Evolutionary conservation across 1,140 invertebrate genomes (phyloP), one percentile per base, ranked within the genome.

Genomic region (Camponotus vicinus): DNA sequence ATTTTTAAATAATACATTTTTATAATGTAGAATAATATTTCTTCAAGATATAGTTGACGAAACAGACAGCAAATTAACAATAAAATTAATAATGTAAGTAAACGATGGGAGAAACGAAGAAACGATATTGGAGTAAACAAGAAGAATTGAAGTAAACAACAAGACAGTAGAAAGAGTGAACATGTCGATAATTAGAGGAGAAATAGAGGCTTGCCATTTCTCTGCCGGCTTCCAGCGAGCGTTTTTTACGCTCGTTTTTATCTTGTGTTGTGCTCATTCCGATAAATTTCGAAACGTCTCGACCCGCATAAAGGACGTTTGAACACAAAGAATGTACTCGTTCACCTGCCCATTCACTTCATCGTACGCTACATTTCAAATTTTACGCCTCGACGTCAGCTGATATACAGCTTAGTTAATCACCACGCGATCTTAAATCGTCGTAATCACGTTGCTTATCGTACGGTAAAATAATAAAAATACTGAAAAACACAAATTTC

Each of bases 191-290:
- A 71, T 15, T 9, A 79, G 49, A 64, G 64, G 11, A 27, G 40
- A 55, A 15, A 18, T 9, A 27, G 15, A 64, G 21, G 34, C 88
- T 75, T 89, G 91, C 93, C 90, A 94, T 91, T 89, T 93, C 92
- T 70, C 86, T 92, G 32, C 92, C 89, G 59, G 91, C 73, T 40
- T 94, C 92, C 87, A 92, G 86, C 27, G 93, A 89, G 66, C 88
- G 89, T 88, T 88, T 88, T 71, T 86, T 91, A 32, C 87, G 87
- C 76, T 93, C 92, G 27, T 94, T 92, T 15, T 92, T 92, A 55
- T 94, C 93, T 89, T 92, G 91, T 76, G 59, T 34, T 52, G 82
- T 55, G 27, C 59, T 90, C 85, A 90, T 90, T 64, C 42, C 55
- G 79, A 76, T 59, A 69, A 80, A 76, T 49, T 52, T 61, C 3